phyloP scores from a whole-genome alignment of 2,888 invertebrate genomes.

The Scaptomyza polygonia region DNA sequence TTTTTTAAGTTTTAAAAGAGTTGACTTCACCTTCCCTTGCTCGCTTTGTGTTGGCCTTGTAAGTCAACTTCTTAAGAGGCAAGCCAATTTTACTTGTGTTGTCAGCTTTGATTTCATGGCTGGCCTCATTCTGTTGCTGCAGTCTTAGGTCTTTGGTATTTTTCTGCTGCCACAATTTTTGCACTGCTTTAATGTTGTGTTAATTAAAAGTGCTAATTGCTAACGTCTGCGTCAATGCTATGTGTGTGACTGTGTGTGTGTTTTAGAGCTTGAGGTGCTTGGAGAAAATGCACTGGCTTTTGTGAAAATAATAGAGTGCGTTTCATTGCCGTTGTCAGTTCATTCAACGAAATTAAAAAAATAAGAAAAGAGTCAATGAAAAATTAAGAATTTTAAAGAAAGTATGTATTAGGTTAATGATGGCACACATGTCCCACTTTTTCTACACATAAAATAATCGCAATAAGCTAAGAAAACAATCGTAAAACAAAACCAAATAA shows the following conservation, averaged over 20 bases:
- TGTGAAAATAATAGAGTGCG: background rate
- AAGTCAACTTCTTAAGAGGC: constrained; percentile 17
- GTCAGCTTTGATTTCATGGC: constrained; percentile 70
- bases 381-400: too few species aligned
- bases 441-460: too few species aligned
- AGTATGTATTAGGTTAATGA: too few species aligned
- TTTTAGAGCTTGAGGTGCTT: constrained; percentile 11
- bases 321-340: background rate
- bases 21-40: background rate
- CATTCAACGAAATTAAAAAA: too few species aligned
- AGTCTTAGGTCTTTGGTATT: constrained; percentile 5
- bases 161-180: constrained; percentile 39
- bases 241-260: background rate
- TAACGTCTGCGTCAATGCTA: constrained; percentile 7
- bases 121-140: constrained; percentile 18
- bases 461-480: too few species aligned
- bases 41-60: background rate
- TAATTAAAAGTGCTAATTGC: constrained; percentile 72
- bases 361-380: too few species aligned
- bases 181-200: constrained; percentile 58
- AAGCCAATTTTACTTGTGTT: constrained; percentile 49
- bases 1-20: constrained; percentile 16
- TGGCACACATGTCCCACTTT: too few species aligned
- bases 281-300: background rate
- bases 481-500: background rate